Evolutionary conservation across 2,888 invertebrate genomes (phyloP), one percentile per base, ranked within the genome.

Genomic region (Leptinotarsa tumamoca): DNA sequence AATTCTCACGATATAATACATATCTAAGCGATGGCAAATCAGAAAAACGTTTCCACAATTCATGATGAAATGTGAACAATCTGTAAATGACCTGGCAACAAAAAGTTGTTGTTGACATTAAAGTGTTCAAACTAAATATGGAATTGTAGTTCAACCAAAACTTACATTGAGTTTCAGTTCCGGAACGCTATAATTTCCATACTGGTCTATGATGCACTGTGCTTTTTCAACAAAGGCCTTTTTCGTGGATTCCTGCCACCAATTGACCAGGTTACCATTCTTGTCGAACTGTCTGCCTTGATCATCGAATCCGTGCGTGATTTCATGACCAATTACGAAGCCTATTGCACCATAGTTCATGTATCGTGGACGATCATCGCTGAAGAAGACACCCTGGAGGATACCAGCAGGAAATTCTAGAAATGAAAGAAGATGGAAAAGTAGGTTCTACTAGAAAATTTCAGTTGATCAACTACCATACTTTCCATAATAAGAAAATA

Each of bases 311-410:
- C 96, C 96, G 85, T 97, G 97, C 0, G 96, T 96, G 71, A 97
- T 96, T 90, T 97, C 97, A 86, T 97, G 97, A 0, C 96, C 96
- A 84, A 97, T 96, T 4, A 97, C 95, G 84, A 95, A 96, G 3
- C 97, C 97, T 79, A 97, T 96, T 3, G 95, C 95, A 23, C 96
- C 96, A 83, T 95, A 97, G 88, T 97, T 97, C 95, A 97, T 95
- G 87, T 96, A 98, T 81, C 93, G 93, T 0, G 97, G 97, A 27
- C 97, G 93, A 67, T 95, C 93, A 71, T 95, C 95, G 73, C 93
- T 94, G 90, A 97, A 98, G 92, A 97, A 97, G 2, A 94, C 93
- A 2, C 96, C 97, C 91, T 97, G 97, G 1, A 98, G 90, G 79
- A 97, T 97, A 79, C 97, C 97, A 81, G 97, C 97, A 0, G 97